A percentile compares a stretch with the other conserved stretches of the same genome.
These are phyloP conservation scores for Elachura formosa DNA, from an alignment of 2,113 vertebrate species.

Conservation along the genomic window DNA sequence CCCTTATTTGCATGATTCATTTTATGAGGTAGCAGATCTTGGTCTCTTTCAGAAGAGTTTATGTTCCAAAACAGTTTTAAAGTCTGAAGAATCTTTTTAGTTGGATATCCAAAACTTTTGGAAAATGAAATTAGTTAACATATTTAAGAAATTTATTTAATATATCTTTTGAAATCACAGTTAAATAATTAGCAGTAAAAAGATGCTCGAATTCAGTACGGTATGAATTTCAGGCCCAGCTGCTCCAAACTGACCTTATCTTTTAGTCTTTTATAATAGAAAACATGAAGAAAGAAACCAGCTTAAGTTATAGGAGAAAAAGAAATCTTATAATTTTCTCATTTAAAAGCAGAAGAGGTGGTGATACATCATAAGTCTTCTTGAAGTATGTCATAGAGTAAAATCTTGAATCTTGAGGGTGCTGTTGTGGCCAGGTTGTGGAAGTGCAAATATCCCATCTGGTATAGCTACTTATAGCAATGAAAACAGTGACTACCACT, in stretches of 20 bases:
- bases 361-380: background rate
- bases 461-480: background rate
- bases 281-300: background rate
- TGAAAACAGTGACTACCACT: background rate
- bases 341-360: background rate
- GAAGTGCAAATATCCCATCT: background rate
- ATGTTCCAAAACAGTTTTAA: background rate
- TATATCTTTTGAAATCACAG: background rate
- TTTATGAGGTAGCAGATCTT: background rate
- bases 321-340: background rate
- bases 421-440: background rate
- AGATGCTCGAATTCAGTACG: background rate
- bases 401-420: background rate
- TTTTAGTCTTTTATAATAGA: background rate
- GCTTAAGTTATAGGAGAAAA: background rate
- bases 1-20: background rate
- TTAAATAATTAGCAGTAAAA: background rate
- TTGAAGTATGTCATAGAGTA: background rate
- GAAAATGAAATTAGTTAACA: background rate
- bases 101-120: background rate
- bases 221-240: background rate
- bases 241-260: background rate
- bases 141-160: background rate
- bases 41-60: background rate
- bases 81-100: background rate